Evolutionary conservation across 2,888 invertebrate species (phyloP).

Genomic region (Drosophila mimica): DNA sequence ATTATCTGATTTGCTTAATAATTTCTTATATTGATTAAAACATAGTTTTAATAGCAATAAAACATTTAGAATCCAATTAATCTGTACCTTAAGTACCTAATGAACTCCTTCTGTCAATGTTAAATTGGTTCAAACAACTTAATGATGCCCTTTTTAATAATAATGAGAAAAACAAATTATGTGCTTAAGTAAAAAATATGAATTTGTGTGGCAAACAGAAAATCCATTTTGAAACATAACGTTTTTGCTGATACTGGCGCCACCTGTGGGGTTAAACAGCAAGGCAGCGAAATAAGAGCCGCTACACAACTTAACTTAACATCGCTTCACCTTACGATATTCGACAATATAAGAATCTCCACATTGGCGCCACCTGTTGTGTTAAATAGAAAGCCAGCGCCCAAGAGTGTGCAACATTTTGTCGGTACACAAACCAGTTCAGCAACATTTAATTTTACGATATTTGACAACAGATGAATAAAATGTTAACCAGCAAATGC

Average conservation of each 20-base stretch:
- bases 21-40: not conserved
- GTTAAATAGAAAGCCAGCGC: fast-evolving
- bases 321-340: not conserved
- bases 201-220: not conserved
- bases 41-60: not conserved
- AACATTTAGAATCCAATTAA: not conserved
- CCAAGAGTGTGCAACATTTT: slow-evolving; percentile 10
- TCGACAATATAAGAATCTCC: not conserved
- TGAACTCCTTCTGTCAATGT: not conserved
- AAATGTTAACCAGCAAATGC: not conserved
- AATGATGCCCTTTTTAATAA: not conserved
- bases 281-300: not conserved
- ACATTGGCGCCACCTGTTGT: slow-evolving; percentile 28
- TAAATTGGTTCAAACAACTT: not conserved
- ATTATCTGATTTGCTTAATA: not conserved
- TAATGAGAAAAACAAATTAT: not conserved
- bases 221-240: not conserved
- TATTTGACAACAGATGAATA: slow-evolving; percentile 1
- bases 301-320: not conserved
- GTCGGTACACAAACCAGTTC: not conserved
- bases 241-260: not conserved
- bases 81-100: not conserved
- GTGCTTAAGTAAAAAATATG: not conserved
- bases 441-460: slow-evolving; percentile 17
- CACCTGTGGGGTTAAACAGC: not conserved